These are phyloP conservation scores for Conomelus anceps DNA, from an alignment of 2,888 invertebrate genomes.

Conservation along the genomic window DNA sequence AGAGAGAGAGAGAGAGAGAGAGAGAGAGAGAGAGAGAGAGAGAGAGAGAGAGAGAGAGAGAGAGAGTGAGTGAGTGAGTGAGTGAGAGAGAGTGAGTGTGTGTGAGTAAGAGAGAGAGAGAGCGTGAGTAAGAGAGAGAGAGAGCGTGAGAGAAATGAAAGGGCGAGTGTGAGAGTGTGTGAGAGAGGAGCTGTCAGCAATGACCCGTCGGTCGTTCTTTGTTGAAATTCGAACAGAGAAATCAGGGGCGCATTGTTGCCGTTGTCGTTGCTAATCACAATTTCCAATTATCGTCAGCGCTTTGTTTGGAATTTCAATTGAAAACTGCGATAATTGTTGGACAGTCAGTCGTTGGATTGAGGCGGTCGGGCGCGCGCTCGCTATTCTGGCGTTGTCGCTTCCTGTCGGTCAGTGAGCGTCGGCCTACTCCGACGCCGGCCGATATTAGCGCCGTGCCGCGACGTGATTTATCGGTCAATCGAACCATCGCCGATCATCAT, in stretches of 20 bases:
- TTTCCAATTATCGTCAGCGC: background rate
- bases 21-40: background rate
- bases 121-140: background rate
- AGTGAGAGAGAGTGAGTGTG: background rate
- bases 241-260: background rate
- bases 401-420: too few species aligned
- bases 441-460: background rate
- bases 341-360: background rate
- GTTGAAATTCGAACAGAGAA: background rate
- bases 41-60: background rate
- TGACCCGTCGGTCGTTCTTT: background rate
- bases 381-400: too few species aligned
- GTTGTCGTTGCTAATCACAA: constrained; percentile 3
- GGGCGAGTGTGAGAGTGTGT: background rate
- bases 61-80: background rate
- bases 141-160: background rate
- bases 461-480: background rate
- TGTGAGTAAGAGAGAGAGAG: background rate
- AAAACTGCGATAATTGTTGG: background rate
- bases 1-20: background rate
- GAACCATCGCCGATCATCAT: background rate
- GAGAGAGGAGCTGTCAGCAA: background rate
- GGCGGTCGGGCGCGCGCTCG: background rate
- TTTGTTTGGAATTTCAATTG: constrained; percentile 2
- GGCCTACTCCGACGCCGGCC: too few species aligned